Evolutionary conservation across 2,888 invertebrate species (phyloP).

Genomic region (Agapostemon virescens): DNA sequence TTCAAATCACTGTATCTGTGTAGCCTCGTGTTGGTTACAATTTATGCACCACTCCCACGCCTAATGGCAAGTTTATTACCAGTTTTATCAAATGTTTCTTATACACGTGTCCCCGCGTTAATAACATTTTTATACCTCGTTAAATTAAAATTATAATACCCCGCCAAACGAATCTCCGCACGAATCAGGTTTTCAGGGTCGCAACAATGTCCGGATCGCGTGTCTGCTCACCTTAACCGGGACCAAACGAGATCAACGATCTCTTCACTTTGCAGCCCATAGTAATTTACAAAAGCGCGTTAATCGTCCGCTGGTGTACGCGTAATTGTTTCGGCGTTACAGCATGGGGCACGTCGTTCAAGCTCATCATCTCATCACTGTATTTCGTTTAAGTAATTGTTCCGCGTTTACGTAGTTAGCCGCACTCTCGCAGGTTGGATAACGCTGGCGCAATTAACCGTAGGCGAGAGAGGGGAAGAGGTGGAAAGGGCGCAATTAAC

Average conservation of each 20-base stretch:
- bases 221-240: slow-evolving; percentile 4
- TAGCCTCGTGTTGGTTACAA: background rate
- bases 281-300: slow-evolving; percentile 20
- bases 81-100: background rate
- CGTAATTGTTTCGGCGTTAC: slow-evolving; percentile 41
- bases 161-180: slow-evolving; percentile 6
- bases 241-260: background rate
- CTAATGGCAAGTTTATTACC: slow-evolving; percentile 9
- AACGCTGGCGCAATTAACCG: slow-evolving; percentile 55
- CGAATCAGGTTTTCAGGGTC: slow-evolving; percentile 20
- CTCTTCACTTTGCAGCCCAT: background rate
- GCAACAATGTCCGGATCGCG: slow-evolving; percentile 34
- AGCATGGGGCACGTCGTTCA: slow-evolving; percentile 22
- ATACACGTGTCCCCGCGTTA: slow-evolving; percentile 4
- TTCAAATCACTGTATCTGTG: background rate
- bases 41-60: background rate
- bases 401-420: slow-evolving; percentile 57
- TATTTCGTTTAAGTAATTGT: slow-evolving; percentile 54
- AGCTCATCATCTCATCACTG: slow-evolving; percentile 56
- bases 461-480: background rate
- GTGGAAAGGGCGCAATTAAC: slow-evolving; percentile 26
- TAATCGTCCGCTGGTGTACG: slow-evolving; percentile 1
- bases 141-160: slow-evolving; percentile 33
- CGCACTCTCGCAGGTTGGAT: slow-evolving; percentile 44
- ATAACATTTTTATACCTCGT: slow-evolving; percentile 32